Conservation (phyloP, 2,888 invertebrate species). For the Rhimphoctona megacephalus region DNA sequence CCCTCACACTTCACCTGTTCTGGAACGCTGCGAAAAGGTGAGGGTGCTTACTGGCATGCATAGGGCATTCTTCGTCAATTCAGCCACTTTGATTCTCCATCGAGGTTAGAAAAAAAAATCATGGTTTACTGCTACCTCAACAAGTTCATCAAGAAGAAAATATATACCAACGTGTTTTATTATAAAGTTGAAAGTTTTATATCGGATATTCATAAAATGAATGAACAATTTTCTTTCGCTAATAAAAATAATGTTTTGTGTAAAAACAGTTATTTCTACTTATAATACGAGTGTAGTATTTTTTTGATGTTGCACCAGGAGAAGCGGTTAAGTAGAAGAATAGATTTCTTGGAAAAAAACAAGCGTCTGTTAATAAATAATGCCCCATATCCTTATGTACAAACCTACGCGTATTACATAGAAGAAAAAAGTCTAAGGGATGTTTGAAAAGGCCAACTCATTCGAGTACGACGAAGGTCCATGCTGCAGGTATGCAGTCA, state of each 20-base stretch:
- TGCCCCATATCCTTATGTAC: not conserved
- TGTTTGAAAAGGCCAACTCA: conserved; percentile 41
- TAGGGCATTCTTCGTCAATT: conserved; percentile 10
- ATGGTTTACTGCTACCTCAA: not conserved
- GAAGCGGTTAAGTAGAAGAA: not conserved
- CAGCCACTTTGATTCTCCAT: not conserved
- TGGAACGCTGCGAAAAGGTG: conserved; percentile 45
- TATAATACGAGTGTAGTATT: not conserved
- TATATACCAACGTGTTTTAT: not conserved
- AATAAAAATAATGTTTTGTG: not conserved
- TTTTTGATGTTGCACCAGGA: not conserved
- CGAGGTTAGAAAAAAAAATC: not conserved
- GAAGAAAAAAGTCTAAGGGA: conserved; percentile 24
- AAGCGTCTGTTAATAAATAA: not conserved
- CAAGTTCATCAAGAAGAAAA: not conserved
- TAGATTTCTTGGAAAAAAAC: not conserved
- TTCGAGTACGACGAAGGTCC: conserved; percentile 21
- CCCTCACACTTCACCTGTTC: conserved; percentile 63
- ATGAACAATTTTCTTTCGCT: not conserved
- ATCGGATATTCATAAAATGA: not conserved
- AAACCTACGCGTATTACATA: conserved; percentile 9
- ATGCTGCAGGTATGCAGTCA: conserved; percentile 37
- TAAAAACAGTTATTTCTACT: not conserved
- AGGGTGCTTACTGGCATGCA: conserved; percentile 45
- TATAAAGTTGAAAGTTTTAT: not conserved